Conservation (phyloP, 1,140 invertebrate species). For the Augochlora pura region DNA sequence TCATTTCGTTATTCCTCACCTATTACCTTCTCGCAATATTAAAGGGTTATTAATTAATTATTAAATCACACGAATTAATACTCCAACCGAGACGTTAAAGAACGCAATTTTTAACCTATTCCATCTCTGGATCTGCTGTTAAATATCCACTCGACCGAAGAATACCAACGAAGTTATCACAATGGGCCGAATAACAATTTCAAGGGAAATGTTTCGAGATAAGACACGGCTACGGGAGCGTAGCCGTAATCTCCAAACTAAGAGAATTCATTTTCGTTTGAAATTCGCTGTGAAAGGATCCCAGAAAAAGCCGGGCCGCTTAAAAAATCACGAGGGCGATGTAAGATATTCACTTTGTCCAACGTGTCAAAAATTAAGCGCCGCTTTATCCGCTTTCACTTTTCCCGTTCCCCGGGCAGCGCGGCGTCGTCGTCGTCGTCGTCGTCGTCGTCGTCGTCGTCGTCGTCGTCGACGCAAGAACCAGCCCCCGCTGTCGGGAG, state of each 20-base stretch:
- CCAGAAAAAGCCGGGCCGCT: neutral
- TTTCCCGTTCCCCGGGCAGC: neutral
- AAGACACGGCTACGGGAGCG: neutral
- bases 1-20: too few species aligned
- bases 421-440: neutral
- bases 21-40: too few species aligned
- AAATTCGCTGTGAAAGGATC: neutral
- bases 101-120: too few species aligned
- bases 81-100: too few species aligned
- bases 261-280: neutral
- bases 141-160: too few species aligned
- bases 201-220: too few species aligned
- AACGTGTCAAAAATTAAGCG: constrained; percentile 8
- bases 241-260: neutral
- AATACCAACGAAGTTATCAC: too few species aligned
- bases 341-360: neutral
- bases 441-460: too few species aligned
- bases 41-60: too few species aligned
- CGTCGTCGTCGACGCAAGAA: neutral
- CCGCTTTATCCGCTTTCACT: neutral
- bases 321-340: neutral
- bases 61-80: too few species aligned
- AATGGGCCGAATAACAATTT: too few species aligned
- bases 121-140: too few species aligned
- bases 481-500: neutral